Evolutionary conservation across 2,113 vertebrate genomes (phyloP), one percentile per base, ranked within the genome.

Genomic region (Erpornis zantholeuca): DNA sequence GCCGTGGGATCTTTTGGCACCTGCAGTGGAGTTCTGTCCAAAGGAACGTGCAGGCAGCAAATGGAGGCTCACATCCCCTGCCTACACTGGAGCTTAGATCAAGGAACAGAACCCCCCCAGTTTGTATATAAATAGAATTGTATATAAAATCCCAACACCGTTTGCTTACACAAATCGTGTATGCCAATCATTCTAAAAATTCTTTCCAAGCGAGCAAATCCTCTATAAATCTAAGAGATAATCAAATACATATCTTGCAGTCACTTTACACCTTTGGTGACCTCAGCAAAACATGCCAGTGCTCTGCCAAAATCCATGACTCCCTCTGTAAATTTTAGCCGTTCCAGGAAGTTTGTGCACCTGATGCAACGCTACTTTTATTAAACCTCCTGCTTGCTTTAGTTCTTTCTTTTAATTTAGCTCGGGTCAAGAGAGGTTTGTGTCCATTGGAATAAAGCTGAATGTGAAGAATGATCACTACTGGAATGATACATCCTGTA

Each of bases 191-290:
- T 92, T 89, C 91, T 94, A 88, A 94, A 96, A 90, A 97, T 97
- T 97, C 93, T 97, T 97, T 97, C 94, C 96, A 92, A 91, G 96
- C 80, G 56, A 96, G 73, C 57, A 94, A 95, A 96, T 92, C 73
- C 86, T 64, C 94, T 57, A 52, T 96, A 94, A 94, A 95, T 89
- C 93, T 89, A 27, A 59, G 65, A 96, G 92, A 95, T 92, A 97
- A 96, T 88, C 42, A 86, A 96, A 82, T 63, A 78, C 83, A 42
- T 47, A 38, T 83, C 56, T 90, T 82, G 80, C 3, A 29, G 81
- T 80, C 70, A 82, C 87, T 94, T 94, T 91, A 95, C 73, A 83
- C 90, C 81, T 95, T 81, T 27, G 8, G 56, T 96, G 86, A 94
- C 68, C 82, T 82, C 91, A 82, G 72, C 36, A 89, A 94, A 96